These are phyloP conservation scores for Clavelina lepadiformis DNA, from an alignment of 23 tunicate species.

Conservation along the genomic window DNA sequence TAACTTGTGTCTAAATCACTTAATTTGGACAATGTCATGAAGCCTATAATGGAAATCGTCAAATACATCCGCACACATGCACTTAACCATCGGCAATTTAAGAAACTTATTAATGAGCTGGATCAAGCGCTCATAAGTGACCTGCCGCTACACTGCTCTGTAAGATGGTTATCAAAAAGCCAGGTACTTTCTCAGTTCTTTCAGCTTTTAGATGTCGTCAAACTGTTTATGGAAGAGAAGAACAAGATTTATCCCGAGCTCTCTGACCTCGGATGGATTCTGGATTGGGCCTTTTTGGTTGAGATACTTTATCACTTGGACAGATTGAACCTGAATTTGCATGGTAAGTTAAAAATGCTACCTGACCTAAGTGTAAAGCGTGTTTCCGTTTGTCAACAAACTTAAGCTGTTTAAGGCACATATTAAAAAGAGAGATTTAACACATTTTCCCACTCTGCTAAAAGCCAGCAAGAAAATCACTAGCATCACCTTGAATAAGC, in stretches of 20 bases:
- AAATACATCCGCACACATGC: constrained; percentile 36
- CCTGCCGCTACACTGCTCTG: constrained; percentile 31
- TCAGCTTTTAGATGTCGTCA: constrained; percentile 14
- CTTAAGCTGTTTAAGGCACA: constrained; percentile 12
- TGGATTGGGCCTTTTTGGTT: not conserved
- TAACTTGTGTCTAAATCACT: constrained; percentile 16
- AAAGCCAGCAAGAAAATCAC: constrained; percentile 16
- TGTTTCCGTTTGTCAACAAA: constrained; percentile 25
- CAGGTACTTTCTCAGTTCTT: constrained; percentile 22
- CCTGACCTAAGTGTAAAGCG: constrained; percentile 32
- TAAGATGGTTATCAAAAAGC: constrained; percentile 6
- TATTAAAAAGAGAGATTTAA: constrained; percentile 5
- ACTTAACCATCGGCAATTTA: constrained; percentile 47
- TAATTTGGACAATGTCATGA: constrained; percentile 30
- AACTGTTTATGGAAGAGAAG: constrained; percentile 1
- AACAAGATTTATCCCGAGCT: constrained; percentile 6
- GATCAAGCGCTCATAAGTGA: constrained; percentile 37
- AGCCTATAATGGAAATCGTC: constrained; percentile 18
- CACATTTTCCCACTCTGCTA: constrained; percentile 1
- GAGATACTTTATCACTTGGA: not conserved
- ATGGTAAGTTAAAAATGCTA: constrained; percentile 12
- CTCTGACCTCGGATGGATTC: constrained; percentile 19
- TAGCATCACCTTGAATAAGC: constrained; percentile 1
- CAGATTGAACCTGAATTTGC: constrained; percentile 23
- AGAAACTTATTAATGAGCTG: constrained; percentile 36